phyloP scores from a whole-genome alignment of 2,888 invertebrate species.

The Cynaeus angustus region DNA sequence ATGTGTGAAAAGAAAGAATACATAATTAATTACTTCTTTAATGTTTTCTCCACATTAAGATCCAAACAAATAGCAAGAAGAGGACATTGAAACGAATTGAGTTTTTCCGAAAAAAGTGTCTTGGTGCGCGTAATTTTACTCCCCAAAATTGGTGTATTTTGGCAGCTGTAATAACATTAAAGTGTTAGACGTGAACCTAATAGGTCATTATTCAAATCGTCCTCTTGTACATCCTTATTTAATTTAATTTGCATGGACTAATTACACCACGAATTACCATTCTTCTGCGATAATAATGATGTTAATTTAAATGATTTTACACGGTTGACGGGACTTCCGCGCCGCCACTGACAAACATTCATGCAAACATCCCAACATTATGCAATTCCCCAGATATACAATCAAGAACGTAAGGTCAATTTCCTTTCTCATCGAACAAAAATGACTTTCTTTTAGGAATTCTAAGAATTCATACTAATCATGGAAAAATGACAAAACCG shows the following conservation, averaged over 20 bases:
- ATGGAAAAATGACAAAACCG: constrained; percentile 7
- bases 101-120: too few species aligned
- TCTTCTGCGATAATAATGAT: constrained; percentile 31
- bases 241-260: constrained; percentile 29
- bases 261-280: constrained; percentile 22
- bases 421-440: constrained; percentile 8
- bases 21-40: too few species aligned
- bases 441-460: constrained; percentile 24
- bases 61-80: too few species aligned
- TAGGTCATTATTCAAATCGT: constrained; percentile 10
- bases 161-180: not conserved
- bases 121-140: too few species aligned
- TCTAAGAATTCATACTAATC: constrained; percentile 5
- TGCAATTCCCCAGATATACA: too few species aligned
- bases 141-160: not conserved
- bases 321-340: constrained; percentile 11
- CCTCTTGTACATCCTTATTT: constrained; percentile 20
- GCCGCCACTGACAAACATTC: constrained; percentile 4
- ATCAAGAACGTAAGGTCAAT: constrained; percentile 23
- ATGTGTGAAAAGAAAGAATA: too few species aligned
- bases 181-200: not conserved
- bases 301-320: constrained; percentile 38
- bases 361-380: not conserved
- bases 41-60: too few species aligned
- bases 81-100: too few species aligned